Evolutionary conservation across 2,113 vertebrate genomes (phyloP), one percentile per base, ranked within the genome.

Genomic region (Herpetotheres cachinnans): DNA sequence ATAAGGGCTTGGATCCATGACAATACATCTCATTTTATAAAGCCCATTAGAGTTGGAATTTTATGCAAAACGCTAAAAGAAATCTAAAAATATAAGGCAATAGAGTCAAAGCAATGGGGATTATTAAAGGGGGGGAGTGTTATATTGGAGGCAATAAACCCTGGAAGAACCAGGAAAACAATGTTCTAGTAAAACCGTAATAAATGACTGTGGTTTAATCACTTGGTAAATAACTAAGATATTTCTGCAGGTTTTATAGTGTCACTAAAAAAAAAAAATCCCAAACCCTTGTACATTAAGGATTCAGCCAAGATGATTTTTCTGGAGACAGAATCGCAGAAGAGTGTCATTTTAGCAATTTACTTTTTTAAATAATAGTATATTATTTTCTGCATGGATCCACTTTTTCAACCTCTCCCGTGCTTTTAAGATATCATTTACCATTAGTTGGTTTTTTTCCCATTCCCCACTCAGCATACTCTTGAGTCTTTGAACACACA

Each of bases 191-290:
- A 98, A 98, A 97, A 95, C 79, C 25, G 49, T 97, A 96, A 97
- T 96, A 98, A 98, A 98, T 97, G 96, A 54, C 89, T 93, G 55
- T 70, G 93, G 95, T 95, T 98, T 98, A 98, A 98, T 98, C 97
- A 97, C 98, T 98, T 97, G 93, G 97, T 97, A 98, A 98, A 98
- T 98, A 98, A 98, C 95, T 83, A 96, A 93, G 95, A 94, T 97
- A 95, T 97, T 97, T 97, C 69, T 76, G 77, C 94, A 63, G 71
- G 55, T 96, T 98, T 98, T 98, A 97, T 81, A 93, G 61, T 96
- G 93, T 91, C 61, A 10, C 79, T 61, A 59, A 89, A 86, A 90
- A 94, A 93, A 92, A 82, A 86, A 62, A 38, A 69, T 38, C 91
- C 76, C 69, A 90, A 54, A 30, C 24, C 49, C 52, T 30, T 76